These are phyloP conservation scores for Blera fallax DNA, from an alignment of 2,888 invertebrate genomes.

Conservation along the genomic window DNA sequence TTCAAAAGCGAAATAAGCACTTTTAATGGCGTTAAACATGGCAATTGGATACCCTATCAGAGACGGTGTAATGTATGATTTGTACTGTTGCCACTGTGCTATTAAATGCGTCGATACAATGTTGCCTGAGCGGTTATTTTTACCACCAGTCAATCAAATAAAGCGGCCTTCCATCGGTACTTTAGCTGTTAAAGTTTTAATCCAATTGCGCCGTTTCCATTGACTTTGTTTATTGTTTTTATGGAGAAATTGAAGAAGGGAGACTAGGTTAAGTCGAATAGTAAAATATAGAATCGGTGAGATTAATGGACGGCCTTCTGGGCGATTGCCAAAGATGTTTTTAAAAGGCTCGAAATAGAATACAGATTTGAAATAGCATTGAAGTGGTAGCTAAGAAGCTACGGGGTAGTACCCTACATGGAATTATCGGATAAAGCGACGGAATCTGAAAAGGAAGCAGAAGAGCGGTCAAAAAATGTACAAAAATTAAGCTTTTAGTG, in stretches of 20 bases:
- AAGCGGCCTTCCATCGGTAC: background rate
- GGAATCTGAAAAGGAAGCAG: too few relatives aligned
- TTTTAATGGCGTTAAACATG: slow-evolving; percentile 67
- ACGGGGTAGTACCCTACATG: too few relatives aligned
- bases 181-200: background rate
- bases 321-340: too few relatives aligned
- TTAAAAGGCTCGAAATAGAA: too few relatives aligned
- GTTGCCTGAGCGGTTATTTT: slow-evolving; percentile 34
- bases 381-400: too few relatives aligned
- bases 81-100: slow-evolving; percentile 45
- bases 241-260: background rate
- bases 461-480: too few relatives aligned
- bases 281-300: too few relatives aligned
- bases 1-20: slow-evolving; percentile 56
- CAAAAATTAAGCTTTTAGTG: too few relatives aligned
- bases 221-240: background rate
- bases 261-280: background rate
- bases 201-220: background rate
- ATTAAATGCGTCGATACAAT: slow-evolving; percentile 53
- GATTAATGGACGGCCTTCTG: too few relatives aligned
- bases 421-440: too few relatives aligned
- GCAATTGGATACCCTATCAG: slow-evolving; percentile 60
- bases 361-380: too few relatives aligned
- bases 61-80: slow-evolving; percentile 58
- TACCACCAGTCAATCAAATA: slow-evolving; percentile 44